Base-by-base conservation (phyloP, 2,113 vertebrate species). In the Chaetura pelagica region DNA sequence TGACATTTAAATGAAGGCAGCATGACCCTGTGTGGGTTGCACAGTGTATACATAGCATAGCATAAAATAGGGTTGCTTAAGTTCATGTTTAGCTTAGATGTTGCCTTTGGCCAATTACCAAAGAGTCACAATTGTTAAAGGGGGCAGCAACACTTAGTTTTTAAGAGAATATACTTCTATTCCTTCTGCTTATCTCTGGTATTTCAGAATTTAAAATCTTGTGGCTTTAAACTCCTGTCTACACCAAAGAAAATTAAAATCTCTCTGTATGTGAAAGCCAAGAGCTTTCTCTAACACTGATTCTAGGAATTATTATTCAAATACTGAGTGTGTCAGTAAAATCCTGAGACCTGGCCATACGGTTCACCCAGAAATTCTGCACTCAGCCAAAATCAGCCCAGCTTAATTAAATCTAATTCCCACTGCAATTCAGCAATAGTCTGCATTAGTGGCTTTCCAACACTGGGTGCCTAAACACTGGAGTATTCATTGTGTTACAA, bases 41-140 rank as follows among this genome's bases (percentile, higher is more conserved):
- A 15, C 7, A 16, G 6, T 52, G 3, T 8, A 2, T 42, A 2
- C n/a, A 14, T 5, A n/a, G 9, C 4, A 68, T 4, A 38, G 20
- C 18, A 32, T 66, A 34, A 61, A 74, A 84, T 34, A 3, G 3
- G 2, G 8, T 15, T 40, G 11, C 7, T 83, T 62, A 82, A 44
- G 7, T 58, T 80, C 58, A 26, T 1, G 1, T 46, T 69, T 66
- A 20, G 18, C 64, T 84, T 93, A 80, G 12, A 2, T 58, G 6
- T 54, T 62, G 32, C 9, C 32, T 84, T 80, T 8, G 18, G 12
- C 7, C 23, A 49, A 6, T 73, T 58, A 69, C 16, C 23, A 74
- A 90, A 18, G 11, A 73, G 6, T 7, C 10, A 54, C 7, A 24
- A 30, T 9, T 48, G 15, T 59, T 71, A 68, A 79, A 54, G 7